These are phyloP conservation scores for Ephydatia muelleri DNA, from an alignment of 37 sponge, comb jelly and placozoan genomes.

Conservation along the genomic window DNA sequence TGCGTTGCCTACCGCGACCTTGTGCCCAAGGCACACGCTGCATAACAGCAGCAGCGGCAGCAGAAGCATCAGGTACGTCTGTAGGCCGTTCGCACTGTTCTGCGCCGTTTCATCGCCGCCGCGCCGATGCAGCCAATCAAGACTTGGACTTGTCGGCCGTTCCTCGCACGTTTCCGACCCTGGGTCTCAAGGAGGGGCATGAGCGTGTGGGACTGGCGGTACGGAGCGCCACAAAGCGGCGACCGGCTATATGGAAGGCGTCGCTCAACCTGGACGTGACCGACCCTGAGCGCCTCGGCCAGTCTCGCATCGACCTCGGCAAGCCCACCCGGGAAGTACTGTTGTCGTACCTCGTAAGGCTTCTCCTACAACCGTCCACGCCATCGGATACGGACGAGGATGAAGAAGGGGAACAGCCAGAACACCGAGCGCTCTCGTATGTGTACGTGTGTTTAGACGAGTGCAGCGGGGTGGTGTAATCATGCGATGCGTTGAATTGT, in stretches of 20 bases:
- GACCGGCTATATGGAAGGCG: not conserved
- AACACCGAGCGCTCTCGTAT: not conserved
- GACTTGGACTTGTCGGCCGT: slow-evolving; percentile 10
- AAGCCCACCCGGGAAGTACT: not conserved
- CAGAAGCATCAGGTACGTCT: not conserved
- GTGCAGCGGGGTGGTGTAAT: not conserved
- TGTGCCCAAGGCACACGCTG: slow-evolving; percentile 4
- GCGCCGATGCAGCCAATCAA: slow-evolving; percentile 3
- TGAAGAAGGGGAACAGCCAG: slow-evolving; percentile 3
- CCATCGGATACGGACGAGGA: slow-evolving; percentile 39
- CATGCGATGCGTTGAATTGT: not conserved
- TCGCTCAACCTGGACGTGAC: not conserved
- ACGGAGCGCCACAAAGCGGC: slow-evolving; percentile 13
- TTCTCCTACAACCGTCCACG: slow-evolving; percentile 20
- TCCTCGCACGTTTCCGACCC: slow-evolving; percentile 8
- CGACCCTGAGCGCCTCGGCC: not conserved
- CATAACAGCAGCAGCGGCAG: not conserved
- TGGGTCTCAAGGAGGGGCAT: slow-evolving; percentile 11
- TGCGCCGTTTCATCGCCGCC: not conserved
- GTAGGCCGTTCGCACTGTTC: not conserved
- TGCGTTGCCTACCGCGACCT: slow-evolving; percentile 3
- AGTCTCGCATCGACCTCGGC: not conserved
- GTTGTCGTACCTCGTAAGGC: not conserved
- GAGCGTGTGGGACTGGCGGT: not conserved
- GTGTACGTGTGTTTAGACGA: not conserved